Percentiles rank a stretch among this genome's conserved stretches.
Conservation (phyloP, 2,888 invertebrate species). For the Lepidocyrtoides sp. region DNA sequence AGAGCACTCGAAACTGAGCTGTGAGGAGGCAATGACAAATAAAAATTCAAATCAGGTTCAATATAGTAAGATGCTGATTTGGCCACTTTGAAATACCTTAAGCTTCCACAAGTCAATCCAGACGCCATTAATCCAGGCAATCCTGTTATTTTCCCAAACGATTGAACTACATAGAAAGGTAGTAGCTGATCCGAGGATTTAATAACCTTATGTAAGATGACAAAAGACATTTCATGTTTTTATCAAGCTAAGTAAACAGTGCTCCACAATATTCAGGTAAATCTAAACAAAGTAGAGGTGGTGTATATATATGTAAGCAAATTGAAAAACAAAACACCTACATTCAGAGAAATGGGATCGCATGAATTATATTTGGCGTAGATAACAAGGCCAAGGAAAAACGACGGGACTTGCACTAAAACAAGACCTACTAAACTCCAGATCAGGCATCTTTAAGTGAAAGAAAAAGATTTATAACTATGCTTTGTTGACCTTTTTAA, state of each 20-base stretch:
- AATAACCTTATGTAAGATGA: constrained; percentile 52
- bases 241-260: too few species aligned
- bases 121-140: constrained; percentile 96
- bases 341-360: constrained; percentile 92
- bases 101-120: constrained; percentile 95
- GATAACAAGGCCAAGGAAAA: constrained; percentile 92
- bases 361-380: constrained; percentile 94
- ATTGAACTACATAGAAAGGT: constrained; percentile 88
- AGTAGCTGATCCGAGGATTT: constrained; percentile 84
- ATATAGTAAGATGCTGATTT: too few species aligned
- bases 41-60: constrained; percentile 86
- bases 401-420: constrained; percentile 86
- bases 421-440: constrained; percentile 47
- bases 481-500: too few species aligned
- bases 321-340: too few species aligned
- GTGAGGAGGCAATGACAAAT: too few species aligned
- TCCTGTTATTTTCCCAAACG: constrained; percentile 90
- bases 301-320: not conserved
- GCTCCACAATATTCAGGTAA: too few species aligned
- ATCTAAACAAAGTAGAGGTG: not conserved
- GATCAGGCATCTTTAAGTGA: constrained; percentile 32
- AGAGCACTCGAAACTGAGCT: constrained; percentile 98
- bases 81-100: constrained; percentile 86
- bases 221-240: too few species aligned
- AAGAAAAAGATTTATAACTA: too few species aligned